These are phyloP conservation scores for Monomorium pharaonis DNA, from an alignment of 1,140 invertebrate species.

Conservation along the genomic window DNA sequence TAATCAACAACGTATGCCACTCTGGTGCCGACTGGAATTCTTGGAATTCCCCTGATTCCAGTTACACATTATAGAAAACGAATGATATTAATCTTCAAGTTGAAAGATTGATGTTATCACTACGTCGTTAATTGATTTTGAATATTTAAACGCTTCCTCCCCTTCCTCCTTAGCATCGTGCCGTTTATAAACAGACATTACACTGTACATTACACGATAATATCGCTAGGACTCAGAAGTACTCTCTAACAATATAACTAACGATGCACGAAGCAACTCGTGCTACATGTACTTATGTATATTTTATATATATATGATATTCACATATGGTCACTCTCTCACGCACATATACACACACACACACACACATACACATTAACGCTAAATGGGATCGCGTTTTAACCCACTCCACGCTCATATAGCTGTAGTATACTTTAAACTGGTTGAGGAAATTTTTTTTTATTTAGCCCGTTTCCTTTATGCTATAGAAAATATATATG, in stretches of 20 bases:
- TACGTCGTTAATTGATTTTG: constrained; percentile 22
- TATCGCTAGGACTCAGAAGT: constrained; percentile 71
- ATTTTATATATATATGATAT: neutral
- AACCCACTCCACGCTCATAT: constrained; percentile 1
- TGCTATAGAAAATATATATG: constrained; percentile 3
- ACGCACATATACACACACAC: neutral
- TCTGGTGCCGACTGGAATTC: constrained; percentile 33
- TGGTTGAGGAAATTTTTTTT: constrained; percentile 12
- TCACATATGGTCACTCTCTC: neutral
- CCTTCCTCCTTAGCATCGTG: constrained; percentile 57
- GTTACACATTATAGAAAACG: constrained; percentile 10
- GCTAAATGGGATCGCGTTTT: neutral
- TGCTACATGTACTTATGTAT: neutral
- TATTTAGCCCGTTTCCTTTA: constrained; percentile 5
- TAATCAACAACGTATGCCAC: constrained; percentile 39
- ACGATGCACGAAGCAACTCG: neutral
- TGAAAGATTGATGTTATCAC: neutral
- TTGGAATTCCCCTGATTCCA: constrained; percentile 27
- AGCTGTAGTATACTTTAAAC: constrained; percentile 2
- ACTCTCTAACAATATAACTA: constrained; percentile 46
- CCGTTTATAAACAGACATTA: constrained; percentile 73
- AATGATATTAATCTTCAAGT: constrained; percentile 10
- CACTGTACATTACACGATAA: constrained; percentile 64
- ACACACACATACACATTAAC: neutral
- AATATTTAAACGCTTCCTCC: constrained; percentile 20